Evolutionary conservation across 2,888 invertebrate genomes (phyloP), one percentile per base, ranked within the genome.

Genomic region (Morpho deidamia): DNA sequence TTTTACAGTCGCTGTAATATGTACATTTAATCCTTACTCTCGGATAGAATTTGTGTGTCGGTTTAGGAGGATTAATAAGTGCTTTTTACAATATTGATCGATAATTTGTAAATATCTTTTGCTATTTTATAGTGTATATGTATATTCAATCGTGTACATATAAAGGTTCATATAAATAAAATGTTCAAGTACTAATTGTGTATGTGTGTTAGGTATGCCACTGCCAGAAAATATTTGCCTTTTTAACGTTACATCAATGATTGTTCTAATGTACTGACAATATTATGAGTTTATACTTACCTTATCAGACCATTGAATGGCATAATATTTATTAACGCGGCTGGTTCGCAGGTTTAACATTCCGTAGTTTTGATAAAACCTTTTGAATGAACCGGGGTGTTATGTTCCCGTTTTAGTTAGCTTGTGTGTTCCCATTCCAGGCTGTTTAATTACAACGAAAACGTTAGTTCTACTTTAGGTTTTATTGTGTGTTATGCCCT

Each of bases 381-480:
- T 23, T 23, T 23, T 23, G 23, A 23, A 23, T 23, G 23, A 23
- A 23, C 23, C 23, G 23, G 23, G 23, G 23, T 37, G 3, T 37
- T 37, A 37, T 10, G 39, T 41, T 65, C 64, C 61, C 49, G 50
- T 51, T 56, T 68, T 55, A 64, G 63, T 70, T 68, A 66, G 68
- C 60, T 70, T 74, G 68, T 52, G 56, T 58, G 49, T 74, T 78
- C 79, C 84, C 80, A 71, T 69, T 71, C 74, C 80, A 81, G 84
- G 82, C 88, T 88, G 87, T 87, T 85, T 76, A 76, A 69, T 70
- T 76, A 87, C 88, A 88, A 88, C 88, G 87, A 88, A 87, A 79
- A 67, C 68, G 76, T 80, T 72, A 71, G 66, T 76, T 75, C 67
- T 71, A 70, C 69, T 69, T 71, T 71, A 67, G 61, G 61, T 61